These are phyloP conservation scores for Bombus ignitus DNA, from an alignment of 1,140 invertebrate genomes.

Conservation along the genomic window DNA sequence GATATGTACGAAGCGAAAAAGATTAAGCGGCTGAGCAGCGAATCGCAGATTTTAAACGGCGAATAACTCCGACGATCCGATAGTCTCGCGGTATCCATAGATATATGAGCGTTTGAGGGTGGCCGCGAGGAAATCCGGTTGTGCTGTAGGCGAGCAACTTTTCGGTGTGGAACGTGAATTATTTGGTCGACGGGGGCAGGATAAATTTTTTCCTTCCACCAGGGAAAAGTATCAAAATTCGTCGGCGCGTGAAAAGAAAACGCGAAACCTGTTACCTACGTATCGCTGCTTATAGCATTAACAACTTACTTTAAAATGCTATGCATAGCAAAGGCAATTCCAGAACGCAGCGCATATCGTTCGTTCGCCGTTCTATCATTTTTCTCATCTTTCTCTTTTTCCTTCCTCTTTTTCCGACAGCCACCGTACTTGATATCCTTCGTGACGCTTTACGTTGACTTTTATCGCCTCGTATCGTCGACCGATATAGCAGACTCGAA, in stretches of 20 bases:
- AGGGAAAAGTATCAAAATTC: constrained; percentile 72
- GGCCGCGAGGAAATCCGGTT: not conserved
- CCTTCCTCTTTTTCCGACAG: not conserved
- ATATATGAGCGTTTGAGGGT: constrained; percentile 21
- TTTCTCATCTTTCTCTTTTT: not conserved
- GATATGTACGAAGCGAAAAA: too few species aligned
- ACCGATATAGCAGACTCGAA: not conserved
- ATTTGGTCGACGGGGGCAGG: constrained; percentile 53
- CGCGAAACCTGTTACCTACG: constrained; percentile 76
- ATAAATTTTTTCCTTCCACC: constrained; percentile 67
- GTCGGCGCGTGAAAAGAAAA: constrained; percentile 63
- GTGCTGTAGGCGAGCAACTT: constrained; percentile 36
- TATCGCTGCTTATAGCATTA: constrained; percentile 75
- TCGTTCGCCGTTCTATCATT: not conserved
- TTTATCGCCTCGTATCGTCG: constrained; percentile 20
- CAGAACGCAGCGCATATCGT: constrained; percentile 14
- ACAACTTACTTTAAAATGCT: constrained; percentile 77
- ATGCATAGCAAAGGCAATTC: constrained; percentile 75
- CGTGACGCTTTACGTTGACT: not conserved
- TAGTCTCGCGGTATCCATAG: not conserved
- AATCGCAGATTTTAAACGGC: not conserved
- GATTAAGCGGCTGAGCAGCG: not conserved
- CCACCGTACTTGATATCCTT: not conserved
- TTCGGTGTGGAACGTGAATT: constrained; percentile 65
- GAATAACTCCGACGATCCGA: not conserved